A percentile compares a stretch with the other conserved stretches of the same genome.
phyloP scores from a whole-genome alignment of 2,797 vertebrate genomes.

The Amblyraja radiata region DNA sequence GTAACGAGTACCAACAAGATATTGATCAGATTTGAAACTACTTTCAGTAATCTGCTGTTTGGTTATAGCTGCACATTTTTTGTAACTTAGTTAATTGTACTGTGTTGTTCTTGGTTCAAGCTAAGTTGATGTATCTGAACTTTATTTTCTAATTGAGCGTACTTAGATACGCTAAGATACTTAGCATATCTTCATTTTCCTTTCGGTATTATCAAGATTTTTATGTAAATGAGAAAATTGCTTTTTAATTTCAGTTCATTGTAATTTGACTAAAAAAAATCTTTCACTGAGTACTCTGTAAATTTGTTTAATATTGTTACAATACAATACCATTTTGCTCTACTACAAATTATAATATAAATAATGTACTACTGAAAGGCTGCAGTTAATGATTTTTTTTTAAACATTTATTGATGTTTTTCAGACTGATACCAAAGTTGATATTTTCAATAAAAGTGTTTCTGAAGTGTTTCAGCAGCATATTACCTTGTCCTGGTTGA shows the following conservation, averaged over 20 bases:
- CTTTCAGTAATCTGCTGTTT: neutral
- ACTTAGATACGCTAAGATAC: neutral
- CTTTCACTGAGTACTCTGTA: neutral
- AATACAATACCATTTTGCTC: neutral
- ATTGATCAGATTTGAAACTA: neutral
- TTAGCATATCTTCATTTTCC: neutral
- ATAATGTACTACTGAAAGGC: neutral
- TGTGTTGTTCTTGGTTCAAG: neutral
- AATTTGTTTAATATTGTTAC: neutral
- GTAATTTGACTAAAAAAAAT: neutral
- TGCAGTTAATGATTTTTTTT: neutral
- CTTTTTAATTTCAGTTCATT: neutral
- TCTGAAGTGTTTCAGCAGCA: neutral
- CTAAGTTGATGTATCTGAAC: neutral
- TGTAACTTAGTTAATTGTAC: neutral
- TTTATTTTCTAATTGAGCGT: neutral
- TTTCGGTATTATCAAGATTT: too few relatives aligned
- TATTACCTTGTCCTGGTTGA: neutral
- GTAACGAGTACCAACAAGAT: neutral
- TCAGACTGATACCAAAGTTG: neutral
- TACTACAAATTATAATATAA: neutral
- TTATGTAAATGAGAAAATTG: neutral
- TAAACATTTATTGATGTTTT: neutral
- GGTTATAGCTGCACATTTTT: neutral
- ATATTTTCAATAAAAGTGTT: conserved; percentile 13